These are phyloP conservation scores for Drosophila micromelanica DNA, from an alignment of 1,140 invertebrate genomes.

Conservation along the genomic window DNA sequence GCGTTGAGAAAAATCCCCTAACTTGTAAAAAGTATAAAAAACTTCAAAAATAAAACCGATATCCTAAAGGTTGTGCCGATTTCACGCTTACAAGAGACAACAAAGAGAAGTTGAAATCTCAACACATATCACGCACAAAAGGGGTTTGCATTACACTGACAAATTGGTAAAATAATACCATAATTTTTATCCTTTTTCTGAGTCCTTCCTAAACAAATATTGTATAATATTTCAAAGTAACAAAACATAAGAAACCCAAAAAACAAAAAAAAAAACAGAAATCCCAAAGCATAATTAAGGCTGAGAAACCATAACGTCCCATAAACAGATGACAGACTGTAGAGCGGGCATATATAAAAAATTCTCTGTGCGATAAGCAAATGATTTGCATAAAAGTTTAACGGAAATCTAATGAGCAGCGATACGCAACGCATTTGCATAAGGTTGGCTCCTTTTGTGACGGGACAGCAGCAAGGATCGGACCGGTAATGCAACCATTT, in stretches of 20 bases:
- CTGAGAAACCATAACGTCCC: slow-evolving; percentile 37
- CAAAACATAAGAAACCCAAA: slow-evolving; percentile 3
- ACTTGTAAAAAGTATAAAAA: slow-evolving; percentile 26
- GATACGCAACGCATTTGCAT: slow-evolving; percentile 35
- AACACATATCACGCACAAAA: slow-evolving; percentile 31
- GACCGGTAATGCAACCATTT: slow-evolving; percentile 66
- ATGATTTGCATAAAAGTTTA: slow-evolving; percentile 78
- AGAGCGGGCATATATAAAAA: slow-evolving; percentile 11
- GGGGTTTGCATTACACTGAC: slow-evolving; percentile 72
- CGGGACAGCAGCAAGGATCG: not conserved
- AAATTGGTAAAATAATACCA: slow-evolving; percentile 79
- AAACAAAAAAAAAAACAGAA: not conserved
- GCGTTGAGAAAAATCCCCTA: slow-evolving; percentile 8
- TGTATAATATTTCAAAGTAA: slow-evolving; percentile 68
- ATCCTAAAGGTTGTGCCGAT: slow-evolving; percentile 36
- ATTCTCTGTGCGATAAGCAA: slow-evolving; percentile 5
- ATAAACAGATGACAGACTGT: slow-evolving; percentile 58
- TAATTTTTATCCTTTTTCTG: slow-evolving; percentile 69
- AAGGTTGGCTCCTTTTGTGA: slow-evolving; percentile 14
- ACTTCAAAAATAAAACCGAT: slow-evolving; percentile 33
- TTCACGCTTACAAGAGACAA: slow-evolving; percentile 58
- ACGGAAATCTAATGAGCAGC: slow-evolving; percentile 75
- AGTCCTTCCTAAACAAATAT: slow-evolving; percentile 66
- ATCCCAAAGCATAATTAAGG: slow-evolving; percentile 24
- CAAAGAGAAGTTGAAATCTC: slow-evolving; percentile 25